These are phyloP conservation scores for Glomeris maerens DNA, from an alignment of 1,140 invertebrate species.

Conservation along the genomic window DNA sequence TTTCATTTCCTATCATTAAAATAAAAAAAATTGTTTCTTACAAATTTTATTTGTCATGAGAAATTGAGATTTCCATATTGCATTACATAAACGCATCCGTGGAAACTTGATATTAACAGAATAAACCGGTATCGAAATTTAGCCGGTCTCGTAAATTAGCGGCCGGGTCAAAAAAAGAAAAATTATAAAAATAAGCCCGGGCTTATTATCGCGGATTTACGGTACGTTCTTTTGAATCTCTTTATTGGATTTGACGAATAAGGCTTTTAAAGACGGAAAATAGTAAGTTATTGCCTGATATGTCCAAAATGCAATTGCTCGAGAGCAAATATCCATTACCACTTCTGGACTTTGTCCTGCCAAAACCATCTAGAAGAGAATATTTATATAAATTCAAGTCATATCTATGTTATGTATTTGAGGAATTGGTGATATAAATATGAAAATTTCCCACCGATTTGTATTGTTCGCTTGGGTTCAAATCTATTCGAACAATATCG, in stretches of 20 bases:
- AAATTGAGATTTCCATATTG: no score
- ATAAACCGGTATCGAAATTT: no score
- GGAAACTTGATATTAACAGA: no score
- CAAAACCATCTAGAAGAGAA: conserved; percentile 21
- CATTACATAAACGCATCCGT: no score
- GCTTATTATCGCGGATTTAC: no score
- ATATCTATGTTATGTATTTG: not conserved
- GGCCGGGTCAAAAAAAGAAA: not conserved
- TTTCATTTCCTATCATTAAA: no score
- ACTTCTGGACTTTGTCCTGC: conserved; percentile 27
- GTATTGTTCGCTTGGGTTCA: conserved; percentile 28
- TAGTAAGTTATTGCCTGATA: conserved; percentile 18
- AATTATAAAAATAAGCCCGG: no score
- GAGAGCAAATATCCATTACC: conserved; percentile 28
- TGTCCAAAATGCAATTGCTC: conserved; percentile 29
- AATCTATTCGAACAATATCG: conserved; percentile 27
- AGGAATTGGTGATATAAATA: not conserved
- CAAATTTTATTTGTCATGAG: no score
- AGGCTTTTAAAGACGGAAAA: not conserved
- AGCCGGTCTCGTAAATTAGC: no score
- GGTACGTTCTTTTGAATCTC: no score
- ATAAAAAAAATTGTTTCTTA: no score
- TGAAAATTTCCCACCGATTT: conserved; percentile 23
- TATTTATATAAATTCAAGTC: conserved; percentile 1
- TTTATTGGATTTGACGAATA: not conserved